Conservation (phyloP, 2,113 vertebrate genomes). For the Pseudonaja textilis region DNA sequence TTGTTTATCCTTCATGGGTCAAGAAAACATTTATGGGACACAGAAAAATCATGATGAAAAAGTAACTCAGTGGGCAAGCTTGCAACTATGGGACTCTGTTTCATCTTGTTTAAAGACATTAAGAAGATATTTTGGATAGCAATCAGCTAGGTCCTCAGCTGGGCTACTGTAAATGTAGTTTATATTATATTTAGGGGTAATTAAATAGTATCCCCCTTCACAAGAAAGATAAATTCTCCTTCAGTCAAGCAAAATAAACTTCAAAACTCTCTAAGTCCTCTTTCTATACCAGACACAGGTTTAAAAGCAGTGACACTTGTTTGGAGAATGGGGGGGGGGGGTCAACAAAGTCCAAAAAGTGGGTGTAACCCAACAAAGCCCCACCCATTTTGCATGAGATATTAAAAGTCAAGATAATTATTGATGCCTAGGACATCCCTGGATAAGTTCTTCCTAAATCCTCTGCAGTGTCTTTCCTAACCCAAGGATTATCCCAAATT, state of each 20-base stretch:
- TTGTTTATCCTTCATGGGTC: neutral
- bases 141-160: neutral
- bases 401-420: neutral
- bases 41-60: neutral
- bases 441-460: neutral
- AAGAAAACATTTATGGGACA: neutral
- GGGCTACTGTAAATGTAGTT: neutral
- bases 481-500: neutral
- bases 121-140: neutral
- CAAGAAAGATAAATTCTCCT: neutral
- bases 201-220: neutral
- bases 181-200: neutral
- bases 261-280: neutral
- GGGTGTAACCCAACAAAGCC: neutral
- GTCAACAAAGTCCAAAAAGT: neutral
- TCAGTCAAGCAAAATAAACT: neutral
- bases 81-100: neutral
- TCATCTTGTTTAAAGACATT: neutral
- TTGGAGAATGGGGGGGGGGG: neutral
- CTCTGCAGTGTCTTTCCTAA: neutral
- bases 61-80: neutral
- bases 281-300: neutral
- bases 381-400: neutral
- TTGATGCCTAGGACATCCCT: neutral
- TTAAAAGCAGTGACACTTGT: neutral